Base-by-base conservation (phyloP, 2,113 vertebrate species). In the Uropsilus gracilis region DNA sequence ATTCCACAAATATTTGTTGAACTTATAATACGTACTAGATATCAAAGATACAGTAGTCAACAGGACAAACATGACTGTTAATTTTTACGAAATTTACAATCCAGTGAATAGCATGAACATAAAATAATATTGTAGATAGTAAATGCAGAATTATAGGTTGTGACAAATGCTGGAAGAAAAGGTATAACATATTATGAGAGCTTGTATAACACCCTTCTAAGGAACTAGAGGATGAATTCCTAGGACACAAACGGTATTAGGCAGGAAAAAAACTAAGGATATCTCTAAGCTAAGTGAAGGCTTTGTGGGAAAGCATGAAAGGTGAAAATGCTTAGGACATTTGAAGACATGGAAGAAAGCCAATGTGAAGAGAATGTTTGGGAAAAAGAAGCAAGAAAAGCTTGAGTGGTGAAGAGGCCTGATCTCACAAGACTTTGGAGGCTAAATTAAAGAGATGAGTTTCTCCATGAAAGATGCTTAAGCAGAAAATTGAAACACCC, bases 111-210 rank as follows among this genome's bases (percentile, higher is more conserved):
- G 48, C 11, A 81, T 28, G 86, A 61, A 42, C 39, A 32, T 39
- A 81, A 92, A 69, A 77, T 81, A 71, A 46, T 69, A 64, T 37
- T 42, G 32, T 11, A 32, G 50, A 10, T 61, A 34, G 59, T 81
- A 80, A 64, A 89, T 26, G n/a, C 48, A 76, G 77, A 87, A 69
- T 90, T 75, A 75, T 53, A 14, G 48, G 76, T 73, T 53, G 11
- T 80, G 14, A 37, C 50, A 77, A 26, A 46, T 18, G 14, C 61
- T 57, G 12, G 66, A 66, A 48, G 55, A 50, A 93, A 50, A n/a
- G n/a, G 39, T 46, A n/a, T 14, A 61, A 42, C 39, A 55, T 73
- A 34, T 89, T 78, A 64, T 37, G 24, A 69, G 26, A 30, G 32
- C 10, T 63, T 68, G 87, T 20, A 48, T 46, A 89, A 72, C 63